Evolutionary conservation across 2,797 vertebrate genomes (phyloP).

Genomic region (Chiroxiphia lanceolata): DNA sequence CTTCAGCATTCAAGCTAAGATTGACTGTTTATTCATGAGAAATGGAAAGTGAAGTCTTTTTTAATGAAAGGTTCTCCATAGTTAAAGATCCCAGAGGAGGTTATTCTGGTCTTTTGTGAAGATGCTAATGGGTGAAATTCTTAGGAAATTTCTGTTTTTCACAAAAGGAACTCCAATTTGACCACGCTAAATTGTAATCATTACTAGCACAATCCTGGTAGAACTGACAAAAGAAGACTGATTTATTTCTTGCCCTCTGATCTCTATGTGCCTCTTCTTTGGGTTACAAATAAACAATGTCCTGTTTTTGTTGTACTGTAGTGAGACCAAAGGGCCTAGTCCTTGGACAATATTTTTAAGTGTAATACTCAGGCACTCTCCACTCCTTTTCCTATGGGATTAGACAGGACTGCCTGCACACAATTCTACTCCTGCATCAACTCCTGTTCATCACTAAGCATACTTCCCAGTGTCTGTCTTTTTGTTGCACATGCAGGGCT

Average conservation of each 20-base stretch:
- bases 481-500: background rate
- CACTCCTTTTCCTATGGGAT: background rate
- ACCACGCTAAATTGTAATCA: background rate
- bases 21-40: background rate
- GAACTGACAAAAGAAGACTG: background rate
- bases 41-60: background rate
- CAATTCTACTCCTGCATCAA: background rate
- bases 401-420: background rate
- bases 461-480: background rate
- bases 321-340: background rate
- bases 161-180: fast-evolving
- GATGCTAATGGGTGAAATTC: background rate
- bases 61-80: background rate
- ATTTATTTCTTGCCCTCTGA: background rate
- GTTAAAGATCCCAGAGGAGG: background rate
- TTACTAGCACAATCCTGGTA: background rate
- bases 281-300: background rate
- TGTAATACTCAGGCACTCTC: background rate
- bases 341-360: background rate
- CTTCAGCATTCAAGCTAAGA: background rate
- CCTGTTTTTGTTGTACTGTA: background rate
- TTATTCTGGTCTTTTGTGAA: background rate
- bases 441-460: background rate
- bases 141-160: background rate
- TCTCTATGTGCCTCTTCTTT: background rate